A percentile compares a stretch with the other conserved stretches of the same genome.
Conservation (phyloP, 1,140 invertebrate species). For the Trichogramma pretiosum region DNA sequence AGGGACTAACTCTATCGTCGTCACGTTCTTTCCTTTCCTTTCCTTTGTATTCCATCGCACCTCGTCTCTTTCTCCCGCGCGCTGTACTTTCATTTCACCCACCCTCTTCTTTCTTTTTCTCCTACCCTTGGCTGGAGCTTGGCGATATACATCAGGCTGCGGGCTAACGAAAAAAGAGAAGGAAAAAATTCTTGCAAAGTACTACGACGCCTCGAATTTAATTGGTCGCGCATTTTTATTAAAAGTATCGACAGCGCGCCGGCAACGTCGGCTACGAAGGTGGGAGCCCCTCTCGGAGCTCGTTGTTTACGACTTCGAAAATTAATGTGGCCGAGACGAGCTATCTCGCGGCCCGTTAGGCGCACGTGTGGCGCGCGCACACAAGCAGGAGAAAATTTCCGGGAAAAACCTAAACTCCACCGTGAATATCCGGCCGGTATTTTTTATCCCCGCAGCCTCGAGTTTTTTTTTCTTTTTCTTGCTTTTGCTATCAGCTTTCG, state of each 20-base stretch:
- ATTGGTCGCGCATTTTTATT: conserved; percentile 40
- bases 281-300: too few relatives aligned
- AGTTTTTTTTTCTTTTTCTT: not conserved
- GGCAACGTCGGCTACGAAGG: too few relatives aligned
- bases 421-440: too few relatives aligned
- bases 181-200: too few relatives aligned
- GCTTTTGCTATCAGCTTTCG: not conserved
- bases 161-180: conserved; percentile 19
- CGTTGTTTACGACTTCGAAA: conserved; percentile 41
- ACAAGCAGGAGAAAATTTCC: conserved; percentile 8
- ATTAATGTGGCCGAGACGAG: too few relatives aligned
- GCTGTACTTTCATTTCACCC: conserved; percentile 17
- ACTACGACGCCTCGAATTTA: too few relatives aligned
- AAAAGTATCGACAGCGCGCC: conserved; percentile 45
- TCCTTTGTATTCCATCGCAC: conserved; percentile 5
- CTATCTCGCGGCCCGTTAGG: conserved; percentile 14
- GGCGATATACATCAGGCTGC: too few relatives aligned
- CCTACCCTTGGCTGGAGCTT: conserved; percentile 19
- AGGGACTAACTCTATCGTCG: not conserved
- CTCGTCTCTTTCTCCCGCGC: conserved; percentile 1
- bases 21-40: conserved; percentile 9
- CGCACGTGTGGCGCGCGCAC: not conserved
- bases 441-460: too few relatives aligned
- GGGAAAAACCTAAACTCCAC: not conserved
- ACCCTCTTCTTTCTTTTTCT: conserved; percentile 23